A percentile compares a stretch with the other conserved stretches of the same genome.
Conservation (phyloP, 2,888 invertebrate genomes). For the Acronicta aceris region DNA sequence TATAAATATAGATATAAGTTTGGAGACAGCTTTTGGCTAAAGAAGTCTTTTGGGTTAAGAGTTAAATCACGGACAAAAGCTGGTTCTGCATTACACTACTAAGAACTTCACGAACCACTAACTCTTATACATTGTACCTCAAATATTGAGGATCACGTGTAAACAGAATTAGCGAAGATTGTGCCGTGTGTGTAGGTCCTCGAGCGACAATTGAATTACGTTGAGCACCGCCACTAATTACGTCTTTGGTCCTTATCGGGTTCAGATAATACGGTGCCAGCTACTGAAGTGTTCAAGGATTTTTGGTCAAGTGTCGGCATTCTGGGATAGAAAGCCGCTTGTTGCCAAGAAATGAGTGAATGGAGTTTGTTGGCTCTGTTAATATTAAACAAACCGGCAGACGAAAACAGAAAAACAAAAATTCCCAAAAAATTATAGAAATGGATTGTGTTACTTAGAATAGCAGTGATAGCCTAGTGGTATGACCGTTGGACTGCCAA, state of each 20-base stretch:
- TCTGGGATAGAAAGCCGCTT: constrained; percentile 3
- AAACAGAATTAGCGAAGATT: constrained; percentile 61
- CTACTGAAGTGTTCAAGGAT: constrained; percentile 26
- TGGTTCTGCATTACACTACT: too few relatives aligned
- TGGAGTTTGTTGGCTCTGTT: background rate
- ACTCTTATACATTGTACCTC: constrained; percentile 11
- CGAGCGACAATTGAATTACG: constrained; percentile 58
- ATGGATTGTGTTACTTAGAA: too few relatives aligned
- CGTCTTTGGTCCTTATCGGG: constrained; percentile 46
- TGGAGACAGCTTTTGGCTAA: too few relatives aligned
- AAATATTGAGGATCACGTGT: constrained; percentile 52
- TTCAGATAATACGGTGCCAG: constrained; percentile 38
- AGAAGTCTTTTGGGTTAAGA: too few relatives aligned
- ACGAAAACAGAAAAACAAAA: too few relatives aligned
- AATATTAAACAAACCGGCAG: too few relatives aligned
- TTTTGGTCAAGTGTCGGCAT: constrained; percentile 39
- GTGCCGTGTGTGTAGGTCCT: constrained; percentile 52
- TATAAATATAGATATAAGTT: too few relatives aligned
- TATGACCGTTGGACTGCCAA: too few relatives aligned
- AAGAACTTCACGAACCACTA: background rate
- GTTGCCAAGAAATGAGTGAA: background rate
- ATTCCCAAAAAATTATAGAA: too few relatives aligned
- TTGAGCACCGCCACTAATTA: constrained; percentile 52
- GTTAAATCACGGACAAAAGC: too few relatives aligned
- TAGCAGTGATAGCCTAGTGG: too few relatives aligned